Percentiles rank a stretch among this genome's conserved stretches.
Conservation (phyloP, 2,888 invertebrate species). For the Nycteola revayana region DNA sequence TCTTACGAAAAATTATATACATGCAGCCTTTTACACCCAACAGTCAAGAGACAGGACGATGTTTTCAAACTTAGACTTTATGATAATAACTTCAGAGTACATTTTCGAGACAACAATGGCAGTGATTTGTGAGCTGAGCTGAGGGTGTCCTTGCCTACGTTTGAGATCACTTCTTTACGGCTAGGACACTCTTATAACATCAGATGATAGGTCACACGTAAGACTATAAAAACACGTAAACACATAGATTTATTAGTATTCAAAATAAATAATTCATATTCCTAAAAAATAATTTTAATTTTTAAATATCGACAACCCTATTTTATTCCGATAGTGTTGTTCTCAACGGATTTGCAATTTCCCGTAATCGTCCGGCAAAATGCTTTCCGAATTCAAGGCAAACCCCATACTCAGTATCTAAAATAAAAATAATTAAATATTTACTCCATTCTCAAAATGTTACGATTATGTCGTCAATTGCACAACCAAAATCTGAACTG, state of each 20-base stretch:
- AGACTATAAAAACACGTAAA: constrained; percentile 38
- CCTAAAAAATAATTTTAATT: constrained; percentile 11
- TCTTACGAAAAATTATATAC: constrained; percentile 24
- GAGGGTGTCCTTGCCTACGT: constrained; percentile 43
- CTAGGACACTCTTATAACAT: constrained; percentile 40
- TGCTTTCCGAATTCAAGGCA: too few relatives aligned
- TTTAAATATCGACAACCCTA: constrained; percentile 15
- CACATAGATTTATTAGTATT: constrained; percentile 23
- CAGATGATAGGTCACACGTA: constrained; percentile 34
- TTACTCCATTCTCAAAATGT: background rate
- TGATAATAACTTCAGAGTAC: constrained; percentile 32
- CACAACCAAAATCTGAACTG: constrained; percentile 14
- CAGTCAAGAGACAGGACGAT: too few relatives aligned
- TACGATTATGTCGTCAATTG: constrained; percentile 11
- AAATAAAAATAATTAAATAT: constrained; percentile 13
- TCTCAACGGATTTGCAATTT: too few relatives aligned
- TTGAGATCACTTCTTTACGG: constrained; percentile 75
- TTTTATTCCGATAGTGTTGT: constrained; percentile 10
- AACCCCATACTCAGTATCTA: too few relatives aligned
- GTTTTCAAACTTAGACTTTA: constrained; percentile 36
- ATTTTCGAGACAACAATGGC: constrained; percentile 57
- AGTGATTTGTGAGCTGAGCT: constrained; percentile 48
- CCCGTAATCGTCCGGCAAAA: too few relatives aligned
- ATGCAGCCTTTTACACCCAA: constrained; percentile 33
- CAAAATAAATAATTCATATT: constrained; percentile 32